A percentile compares a stretch with the other conserved stretches of the same genome.
phyloP scores from a whole-genome alignment of 2,888 invertebrate genomes.

The Agriopis marginaria region DNA sequence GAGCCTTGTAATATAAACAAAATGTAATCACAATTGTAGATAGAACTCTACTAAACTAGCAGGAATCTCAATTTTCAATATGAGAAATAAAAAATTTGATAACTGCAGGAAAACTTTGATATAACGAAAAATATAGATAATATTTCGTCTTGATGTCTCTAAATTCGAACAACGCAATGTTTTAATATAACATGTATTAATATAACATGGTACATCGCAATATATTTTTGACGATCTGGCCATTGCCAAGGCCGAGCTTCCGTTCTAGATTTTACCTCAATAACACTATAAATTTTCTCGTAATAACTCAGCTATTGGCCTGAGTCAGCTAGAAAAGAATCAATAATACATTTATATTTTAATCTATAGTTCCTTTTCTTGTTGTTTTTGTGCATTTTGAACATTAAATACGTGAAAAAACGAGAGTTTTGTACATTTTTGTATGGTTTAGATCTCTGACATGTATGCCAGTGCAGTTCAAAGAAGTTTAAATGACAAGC shows the following conservation, averaged over 20 bases:
- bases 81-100: no score
- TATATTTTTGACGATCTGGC: slow-evolving; percentile 4
- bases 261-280: slow-evolving; percentile 13
- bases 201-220: neutral
- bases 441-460: no score
- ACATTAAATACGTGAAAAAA: no score
- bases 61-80: no score
- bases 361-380: no score
- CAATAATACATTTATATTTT: neutral
- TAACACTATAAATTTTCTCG: slow-evolving; percentile 14
- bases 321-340: neutral
- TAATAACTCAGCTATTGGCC: slow-evolving; percentile 6
- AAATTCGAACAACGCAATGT: neutral
- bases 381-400: no score
- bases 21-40: no score
- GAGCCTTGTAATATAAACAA: no score
- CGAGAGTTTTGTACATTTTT: no score
- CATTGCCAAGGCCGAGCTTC: slow-evolving; percentile 14
- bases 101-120: neutral
- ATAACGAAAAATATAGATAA: neutral
- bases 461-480: no score
- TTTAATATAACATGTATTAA: neutral
- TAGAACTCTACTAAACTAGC: no score
- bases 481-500: no score
- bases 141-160: neutral